Evolutionary conservation across 2,797 vertebrate genomes (phyloP).

Genomic region (Phataginus tricuspis): DNA sequence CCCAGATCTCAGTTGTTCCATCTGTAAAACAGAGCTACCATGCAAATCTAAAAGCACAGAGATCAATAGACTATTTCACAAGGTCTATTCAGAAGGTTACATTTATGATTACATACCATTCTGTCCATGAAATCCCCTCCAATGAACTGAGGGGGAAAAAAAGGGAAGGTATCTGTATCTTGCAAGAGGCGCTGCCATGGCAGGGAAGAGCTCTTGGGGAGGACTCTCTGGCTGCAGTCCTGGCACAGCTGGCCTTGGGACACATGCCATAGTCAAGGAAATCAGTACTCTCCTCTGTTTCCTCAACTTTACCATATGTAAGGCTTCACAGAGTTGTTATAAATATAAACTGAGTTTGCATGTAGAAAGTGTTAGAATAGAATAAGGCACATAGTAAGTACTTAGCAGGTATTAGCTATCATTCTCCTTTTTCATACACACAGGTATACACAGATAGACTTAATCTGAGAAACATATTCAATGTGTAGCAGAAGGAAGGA

Average conservation of each 20-base stretch:
- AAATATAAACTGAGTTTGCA: neutral
- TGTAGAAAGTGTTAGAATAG: neutral
- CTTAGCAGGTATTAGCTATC: neutral
- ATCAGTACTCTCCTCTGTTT: neutral
- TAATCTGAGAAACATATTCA: neutral
- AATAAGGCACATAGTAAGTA: accelerated
- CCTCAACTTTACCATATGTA: neutral
- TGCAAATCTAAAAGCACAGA: neutral
- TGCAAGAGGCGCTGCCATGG: neutral
- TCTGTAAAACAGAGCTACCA: neutral
- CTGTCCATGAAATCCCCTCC: neutral
- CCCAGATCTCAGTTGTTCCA: neutral
- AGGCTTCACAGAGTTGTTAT: neutral
- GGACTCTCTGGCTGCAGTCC: neutral
- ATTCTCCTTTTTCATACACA: neutral
- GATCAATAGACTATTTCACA: neutral
- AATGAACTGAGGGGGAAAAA: neutral
- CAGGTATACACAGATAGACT: neutral
- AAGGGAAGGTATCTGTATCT: neutral
- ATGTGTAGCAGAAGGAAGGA: neutral
- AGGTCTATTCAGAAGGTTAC: neutral
- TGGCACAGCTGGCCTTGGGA: neutral
- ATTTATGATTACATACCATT: neutral
- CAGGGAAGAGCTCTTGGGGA: neutral
- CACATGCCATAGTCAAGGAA: neutral